Percentiles rank a stretch among this genome's conserved stretches.
phyloP scores from a whole-genome alignment of 2,888 invertebrate species.

The Chesias legatella region DNA sequence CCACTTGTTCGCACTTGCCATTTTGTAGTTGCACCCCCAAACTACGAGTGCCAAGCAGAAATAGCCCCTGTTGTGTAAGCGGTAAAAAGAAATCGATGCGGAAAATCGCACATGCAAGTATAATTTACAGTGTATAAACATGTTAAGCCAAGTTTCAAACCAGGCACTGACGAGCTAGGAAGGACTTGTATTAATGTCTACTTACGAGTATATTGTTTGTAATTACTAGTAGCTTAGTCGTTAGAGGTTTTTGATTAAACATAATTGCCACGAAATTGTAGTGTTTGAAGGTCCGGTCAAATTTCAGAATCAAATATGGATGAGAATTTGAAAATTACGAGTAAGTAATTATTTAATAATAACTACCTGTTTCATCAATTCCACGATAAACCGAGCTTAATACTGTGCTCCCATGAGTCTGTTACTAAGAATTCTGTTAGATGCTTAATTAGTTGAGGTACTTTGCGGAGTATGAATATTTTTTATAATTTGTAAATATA shows the following conservation, averaged over 20 bases:
- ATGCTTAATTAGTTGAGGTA: too few relatives aligned
- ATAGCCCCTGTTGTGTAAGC: conserved; percentile 9
- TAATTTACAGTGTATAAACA: conserved; percentile 32
- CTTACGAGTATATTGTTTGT: conserved; percentile 13
- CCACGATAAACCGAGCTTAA: too few relatives aligned
- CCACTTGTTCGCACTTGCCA: conserved; percentile 47
- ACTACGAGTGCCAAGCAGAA: conserved; percentile 20
- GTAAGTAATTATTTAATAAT: background rate
- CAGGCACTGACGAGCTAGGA: conserved; percentile 51
- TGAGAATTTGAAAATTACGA: background rate
- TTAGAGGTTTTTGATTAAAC: too few relatives aligned
- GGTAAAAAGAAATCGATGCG: conserved; percentile 15
- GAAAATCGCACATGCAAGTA: conserved; percentile 7
- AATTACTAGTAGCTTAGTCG: background rate
- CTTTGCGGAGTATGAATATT: too few relatives aligned
- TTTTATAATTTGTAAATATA: too few relatives aligned
- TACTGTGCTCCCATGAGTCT: too few relatives aligned
- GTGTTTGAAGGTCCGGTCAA: background rate
- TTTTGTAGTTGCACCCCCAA: conserved; percentile 20
- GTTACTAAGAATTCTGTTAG: too few relatives aligned
- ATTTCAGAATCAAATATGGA: conserved; percentile 1
- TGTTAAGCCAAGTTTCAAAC: conserved; percentile 54
- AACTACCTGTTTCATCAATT: too few relatives aligned
- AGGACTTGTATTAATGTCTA: conserved; percentile 49
- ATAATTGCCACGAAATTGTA: too few relatives aligned